Conservation (phyloP, 2,113 vertebrate species). For the Antechinus stuartii region DNA sequence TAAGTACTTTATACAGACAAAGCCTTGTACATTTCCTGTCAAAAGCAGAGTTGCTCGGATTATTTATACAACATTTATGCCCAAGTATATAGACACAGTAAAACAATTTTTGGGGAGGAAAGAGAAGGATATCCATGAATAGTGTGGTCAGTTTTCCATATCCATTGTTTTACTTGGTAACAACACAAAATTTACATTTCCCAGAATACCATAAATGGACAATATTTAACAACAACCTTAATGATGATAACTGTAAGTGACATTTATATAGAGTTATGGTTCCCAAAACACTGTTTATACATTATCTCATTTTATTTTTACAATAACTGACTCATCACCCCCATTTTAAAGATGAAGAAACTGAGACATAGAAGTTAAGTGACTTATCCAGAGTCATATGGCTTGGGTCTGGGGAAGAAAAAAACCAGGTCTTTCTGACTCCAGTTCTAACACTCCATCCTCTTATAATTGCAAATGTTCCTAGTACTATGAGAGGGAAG, state of each 20-base stretch:
- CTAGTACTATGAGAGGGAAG: slow-evolving; percentile 26
- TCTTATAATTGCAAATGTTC: background rate
- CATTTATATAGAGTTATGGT: background rate
- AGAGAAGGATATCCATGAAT: background rate
- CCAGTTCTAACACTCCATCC: background rate
- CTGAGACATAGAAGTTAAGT: background rate
- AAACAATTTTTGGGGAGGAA: background rate
- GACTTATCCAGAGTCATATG: background rate
- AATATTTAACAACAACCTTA: slow-evolving; percentile 58
- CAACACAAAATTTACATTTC: slow-evolving; percentile 28
- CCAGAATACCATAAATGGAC: slow-evolving; percentile 53
- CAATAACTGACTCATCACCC: background rate
- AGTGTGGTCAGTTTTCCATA: slow-evolving; percentile 14
- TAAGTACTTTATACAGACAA: background rate
- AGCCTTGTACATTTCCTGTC: slow-evolving; percentile 34
- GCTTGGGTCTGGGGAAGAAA: background rate
- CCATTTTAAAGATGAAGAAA: background rate
- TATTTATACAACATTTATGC: slow-evolving; percentile 12
- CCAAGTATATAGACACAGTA: slow-evolving; percentile 18
- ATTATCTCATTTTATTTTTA: background rate
- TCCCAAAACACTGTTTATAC: background rate
- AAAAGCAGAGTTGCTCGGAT: background rate
- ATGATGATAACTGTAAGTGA: background rate
- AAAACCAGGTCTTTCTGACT: background rate
- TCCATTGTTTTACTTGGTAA: slow-evolving; percentile 48